Evolutionary conservation across 2,888 invertebrate genomes (phyloP), one percentile per base, ranked within the genome.

Genomic region (Cephus sareptanus): DNA sequence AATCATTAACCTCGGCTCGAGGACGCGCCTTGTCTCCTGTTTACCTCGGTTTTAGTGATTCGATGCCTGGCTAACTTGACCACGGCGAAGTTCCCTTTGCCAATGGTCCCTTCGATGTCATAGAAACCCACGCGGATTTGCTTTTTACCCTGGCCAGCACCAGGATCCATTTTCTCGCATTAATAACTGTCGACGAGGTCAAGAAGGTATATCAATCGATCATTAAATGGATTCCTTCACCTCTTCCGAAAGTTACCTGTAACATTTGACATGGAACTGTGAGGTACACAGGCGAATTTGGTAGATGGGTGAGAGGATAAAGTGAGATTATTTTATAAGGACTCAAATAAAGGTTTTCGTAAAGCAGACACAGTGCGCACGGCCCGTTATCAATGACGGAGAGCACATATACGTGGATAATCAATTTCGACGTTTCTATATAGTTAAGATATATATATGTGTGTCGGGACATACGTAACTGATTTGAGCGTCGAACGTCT

Each of bases 11-110:
- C 56, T 56, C 56, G 56, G 23, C 23, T 56, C 9, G 9, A 56
- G 56, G 56, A 56, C 56, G 56, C 56, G 56, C 56, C 56, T 23
- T 1, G 23, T 9, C 56, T 56, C 23, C 74, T 75, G 79, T 75
- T 94, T 93, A 98, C 99, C 97, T 99, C 98, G 91, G 98, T 98
- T 94, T 98, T 99, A 87, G 99, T 99, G 92, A 99, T 97, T 92
- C 98, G 96, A 94, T 99, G 99, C 91, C 97, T 95, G 87, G 99
- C 99, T 92, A 99, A 94, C 93, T 99, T 99, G 88, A 99, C 99
- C 87, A 99, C 98, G 86, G 99, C 99, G 94, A 99, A 99, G 93
- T 99, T 99, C 77, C 99, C 99, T 93, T 98, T 98, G 88, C 99
- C 99, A 90, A 99, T 98, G 89, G 99, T 99, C 90, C 97, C 95